Base-by-base conservation (phyloP, 2,888 invertebrate species). In the Stenolophus ochropezus region DNA sequence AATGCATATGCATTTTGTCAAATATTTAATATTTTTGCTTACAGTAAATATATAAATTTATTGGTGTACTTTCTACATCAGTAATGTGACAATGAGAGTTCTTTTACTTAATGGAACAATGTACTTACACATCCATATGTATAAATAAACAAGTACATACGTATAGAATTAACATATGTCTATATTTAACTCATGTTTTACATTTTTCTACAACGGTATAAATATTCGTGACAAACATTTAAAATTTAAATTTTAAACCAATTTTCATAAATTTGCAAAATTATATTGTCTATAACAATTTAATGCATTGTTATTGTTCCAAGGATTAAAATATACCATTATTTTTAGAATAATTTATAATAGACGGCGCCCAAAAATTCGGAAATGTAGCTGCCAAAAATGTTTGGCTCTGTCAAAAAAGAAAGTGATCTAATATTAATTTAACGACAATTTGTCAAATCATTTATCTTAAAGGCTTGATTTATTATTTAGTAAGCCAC, bases 351-450 rank as follows among this genome's bases (percentile, higher is more conserved):
- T 42, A 42, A 51, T 51, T 61, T 23, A 25, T 23, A n/a, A 25
- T 14, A n/a, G 61, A 23, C 11, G 61, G 61, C 61, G 61, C 25
- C 14, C 61, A 61, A 25, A 61, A 61, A 25, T 61, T 61, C 11
- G 23, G 58, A 58, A 58, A 61, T 56, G 51, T 8, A 56, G 4
- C 14, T 61, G 23, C n/a, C 23, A 23, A 61, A 23, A 61, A 25
- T 4, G 11, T 23, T 61, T 25, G 25, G 61, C 61, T 25, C 61
- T 25, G 5, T 25, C 23, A 8, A 6, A 21, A 23, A 25, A 25
- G 25, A 61, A 23, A 21, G n/a, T 11, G 61, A 5, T 61, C 23
- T n/a, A 25, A 61, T 23, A 61, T 61, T 61, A 61, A 61, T 61
- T 20, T 20, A 56, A 21, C 21, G 4, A 8, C 8, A 14, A 61